phyloP scores from a whole-genome alignment of 2,113 vertebrate genomes.

The Heterocephalus glaber region DNA sequence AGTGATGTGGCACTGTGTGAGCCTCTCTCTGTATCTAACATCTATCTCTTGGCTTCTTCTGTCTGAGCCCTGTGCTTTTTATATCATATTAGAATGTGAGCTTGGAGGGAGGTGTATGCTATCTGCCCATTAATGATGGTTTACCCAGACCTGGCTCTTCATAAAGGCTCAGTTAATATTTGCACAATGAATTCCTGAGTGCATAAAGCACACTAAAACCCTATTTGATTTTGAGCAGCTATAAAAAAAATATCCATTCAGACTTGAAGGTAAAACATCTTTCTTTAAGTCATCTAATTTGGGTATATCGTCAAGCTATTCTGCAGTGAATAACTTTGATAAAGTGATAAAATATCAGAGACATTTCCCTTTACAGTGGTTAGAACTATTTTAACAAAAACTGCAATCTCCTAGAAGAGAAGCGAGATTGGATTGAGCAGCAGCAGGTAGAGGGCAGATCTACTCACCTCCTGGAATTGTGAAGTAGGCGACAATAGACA shows the following conservation, averaged over 20 bases:
- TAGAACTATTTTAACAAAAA: not conserved
- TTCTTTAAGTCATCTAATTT: not conserved
- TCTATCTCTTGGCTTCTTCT: not conserved
- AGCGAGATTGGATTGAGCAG: fast-evolving
- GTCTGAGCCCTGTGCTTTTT: not conserved
- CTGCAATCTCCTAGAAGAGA: not conserved
- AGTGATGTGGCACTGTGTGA: not conserved
- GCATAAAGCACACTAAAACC: fast-evolving
- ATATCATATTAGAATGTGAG: not conserved
- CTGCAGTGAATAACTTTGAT: too few species aligned
- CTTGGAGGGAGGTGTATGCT: not conserved
- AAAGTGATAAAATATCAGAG: not conserved
- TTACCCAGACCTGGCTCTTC: not conserved
- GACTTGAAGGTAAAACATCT: fast-evolving
- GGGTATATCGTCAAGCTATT: not conserved
- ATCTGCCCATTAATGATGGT: too few species aligned
- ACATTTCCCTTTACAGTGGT: not conserved
- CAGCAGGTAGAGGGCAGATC: not conserved
- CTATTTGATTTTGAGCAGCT: fast-evolving
- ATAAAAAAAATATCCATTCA: fast-evolving
- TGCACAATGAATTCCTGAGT: not conserved
- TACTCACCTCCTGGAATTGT: fast-evolving
- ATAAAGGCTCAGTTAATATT: fast-evolving
- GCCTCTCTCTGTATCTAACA: not conserved
- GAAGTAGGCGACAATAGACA: not conserved